Percentiles rank a stretch among this genome's conserved stretches.
Evolutionary conservation across 2,888 invertebrate genomes (phyloP).

Genomic region (Metallyticus violacea): DNA sequence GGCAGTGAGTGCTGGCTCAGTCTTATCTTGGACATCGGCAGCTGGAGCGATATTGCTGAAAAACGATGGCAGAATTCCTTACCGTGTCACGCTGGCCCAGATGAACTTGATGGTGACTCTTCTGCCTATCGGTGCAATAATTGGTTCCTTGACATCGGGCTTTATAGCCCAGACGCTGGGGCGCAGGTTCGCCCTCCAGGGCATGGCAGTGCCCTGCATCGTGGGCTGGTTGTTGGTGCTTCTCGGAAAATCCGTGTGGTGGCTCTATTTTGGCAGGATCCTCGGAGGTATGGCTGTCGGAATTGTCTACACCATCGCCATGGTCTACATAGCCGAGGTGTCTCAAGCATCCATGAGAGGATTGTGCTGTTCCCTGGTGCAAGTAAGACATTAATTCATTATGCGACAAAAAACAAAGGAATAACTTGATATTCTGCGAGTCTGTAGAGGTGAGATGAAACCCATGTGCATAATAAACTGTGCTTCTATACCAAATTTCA

Average conservation of each 20-base stretch:
- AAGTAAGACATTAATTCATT: no score
- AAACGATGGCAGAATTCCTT: not conserved
- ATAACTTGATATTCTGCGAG: no score
- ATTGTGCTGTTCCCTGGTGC: not conserved
- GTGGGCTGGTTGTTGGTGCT: not conserved
- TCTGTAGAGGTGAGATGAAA: no score
- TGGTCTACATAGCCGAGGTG: not conserved
- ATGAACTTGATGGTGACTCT: not conserved
- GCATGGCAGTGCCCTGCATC: constrained; percentile 1
- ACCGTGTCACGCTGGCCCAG: rapidly evolving
- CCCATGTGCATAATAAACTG: no score
- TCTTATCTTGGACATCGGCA: not conserved
- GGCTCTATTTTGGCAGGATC: not conserved
- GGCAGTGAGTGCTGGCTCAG: not conserved
- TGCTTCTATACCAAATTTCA: no score
- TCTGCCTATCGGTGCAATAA: not conserved
- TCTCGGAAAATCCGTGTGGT: not conserved
- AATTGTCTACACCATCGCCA: not conserved
- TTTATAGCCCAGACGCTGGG: not conserved
- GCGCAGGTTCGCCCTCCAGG: not conserved
- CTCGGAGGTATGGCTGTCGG: not conserved
- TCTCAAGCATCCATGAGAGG: not conserved
- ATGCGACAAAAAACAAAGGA: no score
- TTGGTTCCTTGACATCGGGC: not conserved
- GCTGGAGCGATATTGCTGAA: not conserved